phyloP scores from a whole-genome alignment of 2,888 invertebrate genomes.

The Rhodophaea formosa region DNA sequence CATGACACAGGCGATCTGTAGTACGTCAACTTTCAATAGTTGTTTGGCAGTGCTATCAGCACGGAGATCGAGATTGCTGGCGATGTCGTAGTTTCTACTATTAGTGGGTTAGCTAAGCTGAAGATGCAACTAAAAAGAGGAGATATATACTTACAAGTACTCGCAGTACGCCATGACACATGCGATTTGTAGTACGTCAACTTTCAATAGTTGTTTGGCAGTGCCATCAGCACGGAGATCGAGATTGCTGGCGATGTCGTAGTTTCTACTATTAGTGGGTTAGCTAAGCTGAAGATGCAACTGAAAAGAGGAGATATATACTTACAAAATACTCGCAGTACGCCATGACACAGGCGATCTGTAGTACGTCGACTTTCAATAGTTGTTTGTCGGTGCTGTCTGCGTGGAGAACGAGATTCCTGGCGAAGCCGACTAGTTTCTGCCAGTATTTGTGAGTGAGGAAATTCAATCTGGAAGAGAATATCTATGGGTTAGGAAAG shows the following conservation, averaged over 20 bases:
- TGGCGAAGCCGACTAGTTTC: slow-evolving; percentile 74
- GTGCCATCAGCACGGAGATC: slow-evolving; percentile 57
- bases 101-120: slow-evolving; percentile 82
- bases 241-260: slow-evolving; percentile 58
- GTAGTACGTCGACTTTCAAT: slow-evolving; percentile 83
- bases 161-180: slow-evolving; percentile 88
- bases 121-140: slow-evolving; percentile 84
- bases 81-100: slow-evolving; percentile 82
- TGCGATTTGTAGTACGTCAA: slow-evolving; percentile 84
- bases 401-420: slow-evolving; percentile 56
- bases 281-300: slow-evolving; percentile 85
- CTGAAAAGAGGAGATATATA: slow-evolving; percentile 24
- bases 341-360: slow-evolving; percentile 85
- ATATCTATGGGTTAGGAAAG: too few relatives aligned
- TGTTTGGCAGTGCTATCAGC: slow-evolving; percentile 55
- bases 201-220: slow-evolving; percentile 70
- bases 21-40: slow-evolving; percentile 82
- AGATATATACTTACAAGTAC: slow-evolving; percentile 82
- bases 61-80: slow-evolving; percentile 56
- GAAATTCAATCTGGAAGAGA: slow-evolving; percentile 82
- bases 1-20: slow-evolving; percentile 85
- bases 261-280: slow-evolving; percentile 84
- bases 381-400: slow-evolving; percentile 57
- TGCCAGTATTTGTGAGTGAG: slow-evolving; percentile 87
- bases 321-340: slow-evolving; percentile 90